phyloP scores from a whole-genome alignment of 2,888 invertebrate genomes.

The Drepanosiphum platanoidis region DNA sequence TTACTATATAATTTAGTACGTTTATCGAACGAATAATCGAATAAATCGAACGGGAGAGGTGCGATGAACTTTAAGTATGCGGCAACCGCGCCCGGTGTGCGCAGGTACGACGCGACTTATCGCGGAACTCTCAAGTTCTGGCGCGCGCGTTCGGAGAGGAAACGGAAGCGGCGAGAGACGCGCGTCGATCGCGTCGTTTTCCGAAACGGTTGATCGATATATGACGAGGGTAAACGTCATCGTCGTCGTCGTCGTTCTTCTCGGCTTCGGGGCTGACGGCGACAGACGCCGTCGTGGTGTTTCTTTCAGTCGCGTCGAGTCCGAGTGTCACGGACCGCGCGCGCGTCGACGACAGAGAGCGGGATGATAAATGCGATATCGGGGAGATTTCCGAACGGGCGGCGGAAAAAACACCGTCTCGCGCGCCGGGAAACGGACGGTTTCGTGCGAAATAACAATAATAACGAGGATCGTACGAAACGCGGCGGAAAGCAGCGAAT shows the following conservation, averaged over 20 bases:
- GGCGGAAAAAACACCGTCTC: slow-evolving; percentile 14
- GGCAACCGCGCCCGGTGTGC: too few relatives aligned
- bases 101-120: too few relatives aligned
- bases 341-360: slow-evolving; percentile 7
- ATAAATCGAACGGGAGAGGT: background rate
- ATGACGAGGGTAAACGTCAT: background rate
- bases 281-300: slow-evolving; percentile 7
- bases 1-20: too few relatives aligned
- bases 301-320: slow-evolving; percentile 21
- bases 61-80: too few relatives aligned
- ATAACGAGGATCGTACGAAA: background rate
- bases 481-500: too few relatives aligned
- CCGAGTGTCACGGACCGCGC: background rate
- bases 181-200: background rate
- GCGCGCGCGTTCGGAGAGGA: background rate
- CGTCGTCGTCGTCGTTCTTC: too few relatives aligned
- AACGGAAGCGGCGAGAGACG: background rate
- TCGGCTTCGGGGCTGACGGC: background rate
- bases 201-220: slow-evolving; percentile 5
- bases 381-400: background rate
- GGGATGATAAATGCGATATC: slow-evolving; percentile 39
- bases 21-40: too few relatives aligned
- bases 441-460: background rate
- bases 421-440: background rate
- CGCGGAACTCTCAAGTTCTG: too few relatives aligned